Evolutionary conservation across 2,113 vertebrate species (phyloP), one percentile per base, ranked within the genome.

Genomic region (Stigmatopora nigra): DNA sequence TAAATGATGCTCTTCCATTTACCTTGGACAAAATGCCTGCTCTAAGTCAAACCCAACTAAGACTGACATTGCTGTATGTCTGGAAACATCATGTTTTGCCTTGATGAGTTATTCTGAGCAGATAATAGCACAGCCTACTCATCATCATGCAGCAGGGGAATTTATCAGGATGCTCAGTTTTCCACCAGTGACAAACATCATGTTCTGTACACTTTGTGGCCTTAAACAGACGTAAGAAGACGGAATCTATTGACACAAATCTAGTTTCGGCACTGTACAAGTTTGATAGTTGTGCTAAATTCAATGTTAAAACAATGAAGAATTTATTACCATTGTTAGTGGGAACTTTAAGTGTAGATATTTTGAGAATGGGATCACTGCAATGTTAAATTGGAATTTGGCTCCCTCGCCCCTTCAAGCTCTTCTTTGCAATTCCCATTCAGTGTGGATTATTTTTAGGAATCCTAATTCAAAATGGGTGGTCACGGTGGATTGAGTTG

Each of bases 81-180:
- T 5, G 17, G 51, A 60, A 53, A 59, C 55, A 19, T 17, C 66
- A 35, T 80, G 48, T 71, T 80, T 82, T 45, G 71, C 53, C 3
- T 31, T 53, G 73, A 14, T 64, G 70, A 82, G 65, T 81, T 83
- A 80, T 52, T 80, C 78, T 72, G 51, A 69, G 77, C 52, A 10
- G 72, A 63, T 36, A 20, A 76, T 51, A 41, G 45, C 48, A 8
- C 15, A 51, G 72, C 66, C 44, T 72, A 64, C 19, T 78, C 81
- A 79, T 79, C 77, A 63, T 66, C 78, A 76, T 53, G 36, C 56
- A 8, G 66, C 64, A 38, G 78, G 70, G 71, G 78, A 78, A 74
- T 79, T 79, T 69, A 61, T 73, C 36, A 68, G 46, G 69, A 65
- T 49, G 65, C 56, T 56, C 36, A 17, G n/a, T 70, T 76, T 70